Percentiles rank a stretch among this genome's conserved stretches.
These are phyloP conservation scores for Sporophila hypoxantha DNA, from an alignment of 2,113 vertebrate species.

Conservation along the genomic window DNA sequence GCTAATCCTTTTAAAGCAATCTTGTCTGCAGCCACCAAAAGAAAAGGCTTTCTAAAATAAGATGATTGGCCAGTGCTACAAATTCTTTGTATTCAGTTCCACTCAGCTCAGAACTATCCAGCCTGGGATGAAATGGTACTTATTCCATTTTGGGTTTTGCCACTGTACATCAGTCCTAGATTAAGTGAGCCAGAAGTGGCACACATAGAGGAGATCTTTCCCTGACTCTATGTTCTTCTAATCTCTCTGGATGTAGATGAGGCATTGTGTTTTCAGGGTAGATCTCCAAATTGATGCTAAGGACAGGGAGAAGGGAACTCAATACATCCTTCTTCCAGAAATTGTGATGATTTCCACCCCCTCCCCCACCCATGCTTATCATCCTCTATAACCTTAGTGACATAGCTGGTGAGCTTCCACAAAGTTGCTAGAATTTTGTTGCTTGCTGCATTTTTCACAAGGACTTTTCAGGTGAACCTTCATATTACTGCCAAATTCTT, in stretches of 20 bases:
- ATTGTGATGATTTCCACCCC: background rate
- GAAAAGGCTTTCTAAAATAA: background rate
- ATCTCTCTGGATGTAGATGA: background rate
- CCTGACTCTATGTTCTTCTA: background rate
- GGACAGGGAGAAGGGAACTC: background rate
- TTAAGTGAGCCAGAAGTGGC: background rate
- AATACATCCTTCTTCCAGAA: background rate
- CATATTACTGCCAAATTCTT: background rate
- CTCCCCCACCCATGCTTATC: rapidly evolving
- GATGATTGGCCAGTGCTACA: background rate
- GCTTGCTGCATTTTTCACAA: constrained; percentile 3
- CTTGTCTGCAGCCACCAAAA: background rate
- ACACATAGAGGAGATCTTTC: background rate
- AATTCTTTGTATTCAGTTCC: background rate
- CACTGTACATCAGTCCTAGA: background rate
- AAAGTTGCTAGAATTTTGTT: background rate
- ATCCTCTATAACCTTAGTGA: background rate
- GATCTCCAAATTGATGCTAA: background rate
- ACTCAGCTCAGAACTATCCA: background rate
- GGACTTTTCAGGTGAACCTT: constrained; percentile 2
- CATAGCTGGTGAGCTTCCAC: background rate
- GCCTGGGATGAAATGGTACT: background rate
- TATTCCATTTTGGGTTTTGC: background rate
- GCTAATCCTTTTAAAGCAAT: background rate
- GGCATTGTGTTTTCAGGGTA: background rate